Conservation (phyloP, 2,888 invertebrate genomes). For the Alloscopus bannaensis region DNA sequence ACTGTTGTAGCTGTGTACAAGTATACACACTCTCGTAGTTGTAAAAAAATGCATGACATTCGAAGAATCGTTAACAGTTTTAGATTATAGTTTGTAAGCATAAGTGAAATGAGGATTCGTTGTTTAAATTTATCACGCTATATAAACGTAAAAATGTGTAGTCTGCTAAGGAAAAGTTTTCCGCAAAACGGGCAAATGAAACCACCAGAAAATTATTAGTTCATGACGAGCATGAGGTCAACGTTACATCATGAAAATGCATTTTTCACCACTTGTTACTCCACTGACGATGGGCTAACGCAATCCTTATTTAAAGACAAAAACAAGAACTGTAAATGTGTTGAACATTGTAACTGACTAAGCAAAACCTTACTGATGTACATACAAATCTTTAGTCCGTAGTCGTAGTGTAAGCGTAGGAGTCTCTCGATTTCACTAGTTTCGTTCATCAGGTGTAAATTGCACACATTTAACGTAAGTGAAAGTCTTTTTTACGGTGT, state of each 20-base stretch:
- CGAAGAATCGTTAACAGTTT: not conserved
- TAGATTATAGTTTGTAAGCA: not conserved
- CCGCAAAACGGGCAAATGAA: not conserved
- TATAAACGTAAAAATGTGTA: not conserved
- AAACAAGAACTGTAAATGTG: not conserved
- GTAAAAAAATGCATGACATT: not conserved
- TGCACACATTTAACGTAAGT: not conserved
- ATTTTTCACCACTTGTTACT: not conserved
- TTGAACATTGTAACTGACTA: slow-evolving; percentile 10
- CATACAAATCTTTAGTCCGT: not conserved
- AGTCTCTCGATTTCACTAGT: not conserved
- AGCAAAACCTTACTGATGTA: not conserved
- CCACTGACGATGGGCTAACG: not conserved
- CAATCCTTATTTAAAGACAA: slow-evolving; percentile 9
- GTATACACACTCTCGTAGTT: not conserved
- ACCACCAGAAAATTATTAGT: not conserved
- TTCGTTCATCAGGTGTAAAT: not conserved
- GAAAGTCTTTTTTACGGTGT: not conserved
- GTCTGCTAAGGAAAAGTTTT: not conserved
- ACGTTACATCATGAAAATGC: not conserved
- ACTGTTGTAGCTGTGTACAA: not conserved
- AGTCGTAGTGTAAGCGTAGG: not conserved
- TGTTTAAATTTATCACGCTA: not conserved
- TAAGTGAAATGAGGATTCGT: not conserved
- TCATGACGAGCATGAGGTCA: not conserved